Evolutionary conservation across 2,888 invertebrate species (phyloP).

Genomic region (Leptopilina syphax): DNA sequence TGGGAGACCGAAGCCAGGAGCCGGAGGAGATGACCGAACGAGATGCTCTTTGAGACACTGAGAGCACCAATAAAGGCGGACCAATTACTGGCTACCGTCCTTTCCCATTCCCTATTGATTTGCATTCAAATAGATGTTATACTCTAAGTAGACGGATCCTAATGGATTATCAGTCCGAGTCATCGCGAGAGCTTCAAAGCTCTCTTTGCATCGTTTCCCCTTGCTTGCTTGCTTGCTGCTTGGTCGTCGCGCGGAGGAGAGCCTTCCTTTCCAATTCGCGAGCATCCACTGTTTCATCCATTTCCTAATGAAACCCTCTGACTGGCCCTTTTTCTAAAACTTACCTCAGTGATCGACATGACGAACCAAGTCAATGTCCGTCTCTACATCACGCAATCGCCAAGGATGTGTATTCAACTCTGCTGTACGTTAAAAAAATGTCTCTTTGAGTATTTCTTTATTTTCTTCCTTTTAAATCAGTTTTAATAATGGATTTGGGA

Average conservation of each 20-base stretch:
- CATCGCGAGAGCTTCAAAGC: constrained; percentile 76
- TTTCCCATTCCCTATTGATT: constrained; percentile 76
- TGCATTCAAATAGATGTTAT: constrained; percentile 77
- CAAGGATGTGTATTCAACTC: no score
- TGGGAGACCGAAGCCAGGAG: constrained; percentile 49
- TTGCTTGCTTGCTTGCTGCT: constrained; percentile 4
- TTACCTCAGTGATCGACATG: no score
- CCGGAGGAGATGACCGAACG: constrained; percentile 75
- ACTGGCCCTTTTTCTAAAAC: constrained; percentile 70
- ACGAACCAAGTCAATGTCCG: no score
- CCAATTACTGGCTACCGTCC: constrained; percentile 76
- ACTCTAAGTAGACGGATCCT: constrained; percentile 77
- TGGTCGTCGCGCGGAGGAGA: constrained; percentile 21
- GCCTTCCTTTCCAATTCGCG: constrained; percentile 70
- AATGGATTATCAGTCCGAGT: constrained; percentile 77
- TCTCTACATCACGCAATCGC: no score
- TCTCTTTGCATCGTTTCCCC: constrained; percentile 59
- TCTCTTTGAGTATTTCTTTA: no score
- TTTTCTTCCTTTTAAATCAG: no score
- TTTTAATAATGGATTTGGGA: no score
- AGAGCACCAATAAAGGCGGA: constrained; percentile 76
- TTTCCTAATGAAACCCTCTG: constrained; percentile 72
- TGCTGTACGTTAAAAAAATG: no score
- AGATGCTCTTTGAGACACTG: constrained; percentile 77
- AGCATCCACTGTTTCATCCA: constrained; percentile 73